Evolutionary conservation across 1,140 invertebrate genomes (phyloP).

Genomic region (Eumaeus atala): DNA sequence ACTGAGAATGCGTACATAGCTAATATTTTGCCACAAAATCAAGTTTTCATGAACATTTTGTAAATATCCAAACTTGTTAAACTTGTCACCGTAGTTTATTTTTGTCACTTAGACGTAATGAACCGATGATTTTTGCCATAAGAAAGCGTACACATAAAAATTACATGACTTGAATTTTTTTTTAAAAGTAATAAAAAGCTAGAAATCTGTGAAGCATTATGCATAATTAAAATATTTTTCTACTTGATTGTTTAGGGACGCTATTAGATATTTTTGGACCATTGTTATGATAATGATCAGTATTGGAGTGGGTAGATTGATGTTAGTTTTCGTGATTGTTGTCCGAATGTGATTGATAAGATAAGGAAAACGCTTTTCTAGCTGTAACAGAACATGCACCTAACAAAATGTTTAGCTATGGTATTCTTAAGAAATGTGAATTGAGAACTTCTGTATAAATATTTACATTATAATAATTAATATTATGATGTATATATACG

Average conservation of each 20-base stretch:
- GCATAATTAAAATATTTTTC: slow-evolving; percentile 61
- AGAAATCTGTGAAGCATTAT: slow-evolving; percentile 61
- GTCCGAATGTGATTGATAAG: slow-evolving; percentile 47
- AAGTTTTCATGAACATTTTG: slow-evolving; percentile 50
- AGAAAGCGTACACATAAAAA: slow-evolving; percentile 35
- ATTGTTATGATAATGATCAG: slow-evolving; percentile 69
- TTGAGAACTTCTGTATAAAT: no score
- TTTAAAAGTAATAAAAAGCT: slow-evolving; percentile 54
- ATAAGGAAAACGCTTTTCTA: slow-evolving; percentile 45
- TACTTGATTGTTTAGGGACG: slow-evolving; percentile 69
- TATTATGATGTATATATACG: slow-evolving; percentile 2
- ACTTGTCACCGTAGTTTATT: slow-evolving; percentile 59
- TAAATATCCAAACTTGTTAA: slow-evolving; percentile 52
- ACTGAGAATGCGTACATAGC: slow-evolving; percentile 8
- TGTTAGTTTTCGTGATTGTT: slow-evolving; percentile 56
- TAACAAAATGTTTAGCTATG: slow-evolving; percentile 15
- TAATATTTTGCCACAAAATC: slow-evolving; percentile 16
- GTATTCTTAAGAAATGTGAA: slow-evolving; percentile 18
- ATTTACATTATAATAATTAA: not conserved
- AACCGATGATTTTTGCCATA: slow-evolving; percentile 42
- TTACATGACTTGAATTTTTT: slow-evolving; percentile 42
- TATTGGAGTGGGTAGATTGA: slow-evolving; percentile 53
- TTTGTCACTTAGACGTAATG: slow-evolving; percentile 62
- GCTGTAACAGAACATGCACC: slow-evolving; percentile 28
- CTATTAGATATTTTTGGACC: slow-evolving; percentile 74